Base-by-base conservation (phyloP, 2,113 vertebrate genomes). In the Aphelocoma coerulescens region DNA sequence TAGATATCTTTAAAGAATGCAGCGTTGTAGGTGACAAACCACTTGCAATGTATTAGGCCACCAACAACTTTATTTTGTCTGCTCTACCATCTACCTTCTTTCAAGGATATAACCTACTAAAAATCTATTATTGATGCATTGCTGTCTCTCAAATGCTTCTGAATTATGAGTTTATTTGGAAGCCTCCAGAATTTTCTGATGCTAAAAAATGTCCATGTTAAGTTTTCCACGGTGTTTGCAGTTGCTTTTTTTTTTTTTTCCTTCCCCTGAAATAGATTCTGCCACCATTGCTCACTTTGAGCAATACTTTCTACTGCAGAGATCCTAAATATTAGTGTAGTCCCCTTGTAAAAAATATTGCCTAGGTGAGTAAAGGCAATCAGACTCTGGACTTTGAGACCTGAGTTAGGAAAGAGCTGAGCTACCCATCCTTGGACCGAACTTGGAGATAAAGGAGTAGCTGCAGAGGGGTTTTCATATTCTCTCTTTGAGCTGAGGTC, bases 1-100 rank as follows among this genome's bases (percentile, higher is more conserved):
- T 96, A 96, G 96, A 77, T 91, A 97, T 96, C 94, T 93, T 96
- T 96, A 96, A 98, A 97, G 96, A 97, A 97, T 90, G 85, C 77
- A 67, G 46, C 91, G 89, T 96, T 97, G 37, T 94, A 84, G 95
- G 91, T 98, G 96, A 98, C 96, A 97, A 97, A 95, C 93, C 94
- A 90, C 85, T 97, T 94, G 61, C 77, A 87, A 96, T 74, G 78
- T 75, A 88, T 96, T 84, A 97, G 89, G 61, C 93, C 91, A 95
- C 96, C 88, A 89, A 85, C 95, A 94, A 90, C 90, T 97, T 95
- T 87, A 97, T 96, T 97, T 95, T 39, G 75, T 41, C 63, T 5
- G 54, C 51, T 89, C 6, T 57, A 91, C 32, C 37, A 48, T 91
- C 63, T 71, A 71, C 89, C 69, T 86, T 91, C 91, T 91, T 94